Evolutionary conservation across 2,113 vertebrate species (phyloP), one percentile per base, ranked within the genome.

Genomic region (Pedionomus torquatus): DNA sequence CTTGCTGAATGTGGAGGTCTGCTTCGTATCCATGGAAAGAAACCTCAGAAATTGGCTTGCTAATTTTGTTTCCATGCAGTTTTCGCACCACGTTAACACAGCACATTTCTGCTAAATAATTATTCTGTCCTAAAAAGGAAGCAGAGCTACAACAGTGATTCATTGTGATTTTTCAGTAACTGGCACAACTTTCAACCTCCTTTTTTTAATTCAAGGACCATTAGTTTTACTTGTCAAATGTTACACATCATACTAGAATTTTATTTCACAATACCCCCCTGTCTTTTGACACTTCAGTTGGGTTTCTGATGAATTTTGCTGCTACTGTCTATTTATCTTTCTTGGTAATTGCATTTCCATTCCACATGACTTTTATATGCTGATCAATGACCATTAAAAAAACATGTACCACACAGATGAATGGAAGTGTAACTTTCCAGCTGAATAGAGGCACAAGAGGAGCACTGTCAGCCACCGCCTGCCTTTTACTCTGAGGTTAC

Each of bases 291-390:
- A 75, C 2, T 69, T 33, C 48, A 44, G 48, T 24, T 76, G 65
- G 13, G 13, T 86, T 95, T 82, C 66, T 78, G 30, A 84, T 44
- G 52, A 89, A 92, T 60, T 14, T 33, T 14, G 10, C 41, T 91
- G 52, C 84, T 81, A 39, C 39, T 55, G 68, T 63, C 81, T 89
- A 70, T 95, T 93, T 92, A 57, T 84, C 57, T 95, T 90, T 51
- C 82, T 80, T 33, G 23, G 30, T 87, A 95, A 91, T 64, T 66
- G 78, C 57, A 79, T 94, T 95, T 85, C 83, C 69, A 91, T 84
- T 83, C 78, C 55, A 31, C 17, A 3, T 65, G 49, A 70, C 60
- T 92, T 96, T 79, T 49, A 83, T 14, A 60, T 1, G 2, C 51
- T 65, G 57, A 96, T 94, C 83, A 74, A 86, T 15, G 26, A 87